Evolutionary conservation across 2,797 vertebrate species (phyloP).

Genomic region (Gymnoscopelus microlampas): DNA sequence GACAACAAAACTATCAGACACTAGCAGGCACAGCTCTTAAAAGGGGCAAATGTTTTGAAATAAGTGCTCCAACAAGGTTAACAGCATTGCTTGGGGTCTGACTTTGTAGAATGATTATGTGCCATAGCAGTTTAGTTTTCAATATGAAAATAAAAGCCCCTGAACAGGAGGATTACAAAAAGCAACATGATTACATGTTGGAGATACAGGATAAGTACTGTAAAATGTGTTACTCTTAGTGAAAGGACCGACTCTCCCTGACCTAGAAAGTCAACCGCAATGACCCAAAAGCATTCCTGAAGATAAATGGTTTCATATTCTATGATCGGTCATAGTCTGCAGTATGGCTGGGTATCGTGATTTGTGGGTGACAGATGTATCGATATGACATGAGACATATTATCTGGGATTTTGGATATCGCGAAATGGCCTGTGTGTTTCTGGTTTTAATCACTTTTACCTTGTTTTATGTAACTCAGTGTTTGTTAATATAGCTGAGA

Average conservation of each 20-base stretch:
- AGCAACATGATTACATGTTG: conserved; percentile 75
- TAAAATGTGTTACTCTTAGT: conserved; percentile 68
- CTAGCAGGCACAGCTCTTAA: conserved; percentile 6
- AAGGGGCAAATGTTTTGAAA: conserved; percentile 13
- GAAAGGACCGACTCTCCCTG: conserved; percentile 73
- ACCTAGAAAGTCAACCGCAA: conserved; percentile 70
- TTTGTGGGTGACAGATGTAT: no score
- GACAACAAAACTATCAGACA: conserved; percentile 18
- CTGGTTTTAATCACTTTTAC: no score
- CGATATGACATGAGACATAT: no score
- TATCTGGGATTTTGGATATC: no score
- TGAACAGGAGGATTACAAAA: conserved; percentile 69
- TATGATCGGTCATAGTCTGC: no score
- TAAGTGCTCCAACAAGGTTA: conserved; percentile 57
- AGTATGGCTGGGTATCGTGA: no score
- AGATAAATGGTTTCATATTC: conserved; percentile 41
- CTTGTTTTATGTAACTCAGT: no score
- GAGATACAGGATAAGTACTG: conserved; percentile 67
- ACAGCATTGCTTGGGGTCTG: conserved; percentile 53
- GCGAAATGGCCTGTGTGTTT: no score
- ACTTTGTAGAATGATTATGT: conserved; percentile 61
- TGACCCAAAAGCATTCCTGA: conserved; percentile 27
- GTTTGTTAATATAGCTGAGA: no score
- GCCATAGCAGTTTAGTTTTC: conserved; percentile 68
- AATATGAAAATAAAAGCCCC: conserved; percentile 58